A percentile compares a stretch with the other conserved stretches of the same genome.
phyloP scores from a whole-genome alignment of 2,888 invertebrate species.

The Alviniconcha strummeri region DNA sequence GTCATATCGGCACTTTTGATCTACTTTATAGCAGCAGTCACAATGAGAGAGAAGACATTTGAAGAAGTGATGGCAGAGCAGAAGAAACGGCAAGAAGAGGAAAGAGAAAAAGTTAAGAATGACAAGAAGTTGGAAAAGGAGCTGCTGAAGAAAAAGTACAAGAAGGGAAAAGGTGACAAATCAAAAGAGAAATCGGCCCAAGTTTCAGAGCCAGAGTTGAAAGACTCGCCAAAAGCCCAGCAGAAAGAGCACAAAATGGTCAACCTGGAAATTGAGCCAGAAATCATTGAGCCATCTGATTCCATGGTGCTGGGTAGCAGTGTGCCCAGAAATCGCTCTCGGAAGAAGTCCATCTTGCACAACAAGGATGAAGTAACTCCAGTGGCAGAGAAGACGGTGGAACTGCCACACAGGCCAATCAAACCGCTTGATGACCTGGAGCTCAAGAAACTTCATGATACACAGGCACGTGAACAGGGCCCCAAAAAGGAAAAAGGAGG shows the following conservation, averaged over 20 bases:
- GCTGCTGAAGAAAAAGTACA: constrained; percentile 52
- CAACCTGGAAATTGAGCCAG: constrained; percentile 82
- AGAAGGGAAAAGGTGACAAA: constrained; percentile 67
- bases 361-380: constrained; percentile 77
- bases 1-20: constrained; percentile 82
- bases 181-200: constrained; percentile 60
- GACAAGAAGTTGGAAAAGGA: constrained; percentile 78
- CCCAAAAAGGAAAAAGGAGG: constrained; percentile 24
- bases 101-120: constrained; percentile 69
- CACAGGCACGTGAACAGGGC: constrained; percentile 14
- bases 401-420: constrained; percentile 51
- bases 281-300: constrained; percentile 75
- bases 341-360: constrained; percentile 81
- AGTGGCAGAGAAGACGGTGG: constrained; percentile 47
- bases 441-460: constrained; percentile 70
- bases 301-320: constrained; percentile 44
- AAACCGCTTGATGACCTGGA: constrained; percentile 86
- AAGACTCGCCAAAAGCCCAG: constrained; percentile 73
- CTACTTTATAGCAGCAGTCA: constrained; percentile 81
- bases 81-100: constrained; percentile 73
- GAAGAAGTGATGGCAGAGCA: constrained; percentile 90
- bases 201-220: constrained; percentile 49
- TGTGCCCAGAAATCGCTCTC: constrained; percentile 77
- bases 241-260: constrained; percentile 76
- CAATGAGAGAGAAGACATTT: constrained; percentile 87